Evolutionary conservation across 2,113 vertebrate genomes (phyloP), one percentile per base, ranked within the genome.

Genomic region (Clarias gariepinus): DNA sequence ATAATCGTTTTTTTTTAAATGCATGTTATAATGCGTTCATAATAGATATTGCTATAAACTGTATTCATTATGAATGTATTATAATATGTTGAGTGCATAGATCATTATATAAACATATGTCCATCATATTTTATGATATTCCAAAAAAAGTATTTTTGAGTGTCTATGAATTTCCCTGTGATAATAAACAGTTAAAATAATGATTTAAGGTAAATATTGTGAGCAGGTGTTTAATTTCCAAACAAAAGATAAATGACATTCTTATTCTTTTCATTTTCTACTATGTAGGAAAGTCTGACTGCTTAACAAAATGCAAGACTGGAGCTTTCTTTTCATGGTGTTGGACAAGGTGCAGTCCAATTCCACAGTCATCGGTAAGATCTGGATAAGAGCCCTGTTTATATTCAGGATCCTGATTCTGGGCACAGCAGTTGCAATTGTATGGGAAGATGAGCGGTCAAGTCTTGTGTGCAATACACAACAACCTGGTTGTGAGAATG

Each of bases 341-440:
- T 92, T 96, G 93, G 94, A 96, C 82, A 93, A 95, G 89, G 95
- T 96, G 81, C 94, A 96, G 89, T 91, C 93, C 64, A 95, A 96
- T 68, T 96, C 95, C 81, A 96, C 96, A 0, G 94, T 95, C 52
- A 91, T 96, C 7, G 95, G 96, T 10, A 96, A 96, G 91, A 93
- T 96, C 90, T 96, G 96, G 96, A 95, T 96, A 94, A 96, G 93
- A 25, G 94, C 95, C 52, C 92, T 96, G 16, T 95, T 96, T 91
- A 91, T 96, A 78, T 96, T 96, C 91, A 89, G 96, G 82, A 96
- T 96, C 92, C 92, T 96, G 91, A 94, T 96, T 30, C 74, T 96
- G 90, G 95, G 95, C 0, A 93, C 95, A 0, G 96, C 94, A 2
- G 96, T 95, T 0, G 95, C 96, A 87, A 94, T 86, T 4, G 96